phyloP scores from a whole-genome alignment of 2,797 vertebrate species.

The Bucorvus abyssinicus region DNA sequence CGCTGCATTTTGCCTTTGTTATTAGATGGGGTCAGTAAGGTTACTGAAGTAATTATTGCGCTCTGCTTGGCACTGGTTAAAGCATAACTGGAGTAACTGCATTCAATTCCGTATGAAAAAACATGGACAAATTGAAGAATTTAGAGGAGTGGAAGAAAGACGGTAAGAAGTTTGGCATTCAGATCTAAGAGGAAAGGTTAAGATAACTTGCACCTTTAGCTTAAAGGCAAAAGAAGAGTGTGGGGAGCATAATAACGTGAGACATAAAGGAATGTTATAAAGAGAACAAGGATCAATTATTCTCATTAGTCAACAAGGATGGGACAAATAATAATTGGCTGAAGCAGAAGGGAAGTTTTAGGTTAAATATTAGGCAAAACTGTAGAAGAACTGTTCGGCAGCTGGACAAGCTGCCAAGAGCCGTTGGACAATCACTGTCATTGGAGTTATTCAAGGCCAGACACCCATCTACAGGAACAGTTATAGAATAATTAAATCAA shows the following conservation, averaged over 20 bases:
- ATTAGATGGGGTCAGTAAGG: conserved; percentile 68
- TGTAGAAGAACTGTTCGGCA: conserved; percentile 54
- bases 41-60: conserved; percentile 73
- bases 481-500: conserved; percentile 76
- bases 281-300: conserved; percentile 72
- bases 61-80: conserved; percentile 70
- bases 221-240: conserved; percentile 67
- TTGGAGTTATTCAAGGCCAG: conserved; percentile 63
- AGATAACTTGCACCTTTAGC: conserved; percentile 73
- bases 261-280: conserved; percentile 66
- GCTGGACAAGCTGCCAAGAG: conserved; percentile 64
- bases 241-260: conserved; percentile 31
- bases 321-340: conserved; percentile 70
- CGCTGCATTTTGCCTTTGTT: conserved; percentile 72
- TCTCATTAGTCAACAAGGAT: conserved; percentile 70
- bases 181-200: conserved; percentile 74
- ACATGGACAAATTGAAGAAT: conserved; percentile 63
- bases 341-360: conserved; percentile 67
- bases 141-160: conserved; percentile 55
- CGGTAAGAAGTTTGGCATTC: conserved; percentile 72
- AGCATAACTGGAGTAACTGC: conserved; percentile 63
- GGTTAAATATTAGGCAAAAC: conserved; percentile 72
- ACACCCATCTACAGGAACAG: conserved; percentile 62
- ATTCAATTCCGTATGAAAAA: conserved; percentile 49
- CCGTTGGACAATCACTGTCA: conserved; percentile 20